A percentile compares a stretch with the other conserved stretches of the same genome.
Evolutionary conservation across 2,113 vertebrate species (phyloP).

Genomic region (Muntiacus muntjak): DNA sequence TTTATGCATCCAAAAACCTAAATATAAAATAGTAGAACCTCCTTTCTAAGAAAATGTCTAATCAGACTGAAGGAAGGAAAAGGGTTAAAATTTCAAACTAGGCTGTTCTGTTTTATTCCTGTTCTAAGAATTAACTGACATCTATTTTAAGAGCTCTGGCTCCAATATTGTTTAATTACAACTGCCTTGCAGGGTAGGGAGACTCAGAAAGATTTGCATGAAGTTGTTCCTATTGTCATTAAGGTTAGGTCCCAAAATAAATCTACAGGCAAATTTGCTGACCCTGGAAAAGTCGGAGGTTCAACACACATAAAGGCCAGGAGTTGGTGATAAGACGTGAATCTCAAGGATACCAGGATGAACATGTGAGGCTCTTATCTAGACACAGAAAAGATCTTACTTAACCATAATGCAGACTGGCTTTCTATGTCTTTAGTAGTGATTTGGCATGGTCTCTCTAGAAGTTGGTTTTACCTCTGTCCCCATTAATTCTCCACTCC

Average conservation of each 20-base stretch:
- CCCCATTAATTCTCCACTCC: neutral
- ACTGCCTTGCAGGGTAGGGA: neutral
- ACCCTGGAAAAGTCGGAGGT: neutral
- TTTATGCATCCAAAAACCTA: neutral
- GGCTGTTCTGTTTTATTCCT: neutral
- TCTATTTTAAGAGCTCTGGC: neutral
- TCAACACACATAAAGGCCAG: neutral
- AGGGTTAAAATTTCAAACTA: neutral
- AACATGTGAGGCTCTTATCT: neutral
- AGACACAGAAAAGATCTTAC: neutral
- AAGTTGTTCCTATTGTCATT: neutral
- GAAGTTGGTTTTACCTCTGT: neutral
- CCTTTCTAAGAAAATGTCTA: neutral
- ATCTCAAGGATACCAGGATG: neutral
- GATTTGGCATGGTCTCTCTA: neutral
- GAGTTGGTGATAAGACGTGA: neutral
- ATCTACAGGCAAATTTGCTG: neutral
- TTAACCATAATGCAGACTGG: neutral
- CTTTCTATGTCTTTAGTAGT: neutral
- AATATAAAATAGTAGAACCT: neutral
- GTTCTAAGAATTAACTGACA: neutral
- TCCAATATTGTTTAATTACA: neutral
- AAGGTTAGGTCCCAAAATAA: neutral
- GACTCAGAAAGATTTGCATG: neutral
- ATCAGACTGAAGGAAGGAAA: neutral